phyloP scores from a whole-genome alignment of 2,113 vertebrate species.

The Dasyornis broadbenti region DNA sequence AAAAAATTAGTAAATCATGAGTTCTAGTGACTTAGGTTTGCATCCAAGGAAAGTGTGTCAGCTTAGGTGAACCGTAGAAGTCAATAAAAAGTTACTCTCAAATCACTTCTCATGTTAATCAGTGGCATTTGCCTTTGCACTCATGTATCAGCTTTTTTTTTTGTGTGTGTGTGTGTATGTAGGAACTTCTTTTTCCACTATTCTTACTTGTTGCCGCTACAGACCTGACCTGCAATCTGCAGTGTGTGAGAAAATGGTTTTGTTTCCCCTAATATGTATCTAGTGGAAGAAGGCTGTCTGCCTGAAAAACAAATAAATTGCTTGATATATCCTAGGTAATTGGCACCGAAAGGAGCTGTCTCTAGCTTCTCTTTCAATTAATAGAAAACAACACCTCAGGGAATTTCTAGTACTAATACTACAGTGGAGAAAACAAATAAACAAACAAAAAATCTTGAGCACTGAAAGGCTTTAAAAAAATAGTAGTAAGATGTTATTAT shows the following conservation, averaged over 20 bases:
- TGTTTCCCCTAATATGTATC: not conserved
- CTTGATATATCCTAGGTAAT: not conserved
- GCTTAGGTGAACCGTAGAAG: not conserved
- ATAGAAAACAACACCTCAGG: not conserved
- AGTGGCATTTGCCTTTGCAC: not conserved
- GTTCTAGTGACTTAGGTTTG: not conserved
- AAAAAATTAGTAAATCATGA: not conserved
- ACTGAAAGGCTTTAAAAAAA: not conserved
- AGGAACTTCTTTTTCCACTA: not conserved
- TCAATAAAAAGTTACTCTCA: not conserved
- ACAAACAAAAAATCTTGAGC: not conserved
- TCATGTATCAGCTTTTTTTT: not conserved
- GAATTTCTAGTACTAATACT: not conserved
- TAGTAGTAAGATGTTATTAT: not conserved
- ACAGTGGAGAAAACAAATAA: not conserved
- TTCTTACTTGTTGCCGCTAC: not conserved
- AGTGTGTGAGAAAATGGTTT: not conserved
- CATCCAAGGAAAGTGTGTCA: not conserved
- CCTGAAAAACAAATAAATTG: constrained; percentile 18
- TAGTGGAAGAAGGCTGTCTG: not conserved
- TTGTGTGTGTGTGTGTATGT: too few relatives aligned
- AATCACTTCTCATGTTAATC: not conserved
- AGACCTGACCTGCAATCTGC: not conserved
- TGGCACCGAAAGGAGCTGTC: not conserved
- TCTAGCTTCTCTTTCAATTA: constrained; percentile 45